A percentile compares a stretch with the other conserved stretches of the same genome.
These are phyloP conservation scores for Xenentodon cancila DNA, from an alignment of 2,797 vertebrate species.

Conservation along the genomic window DNA sequence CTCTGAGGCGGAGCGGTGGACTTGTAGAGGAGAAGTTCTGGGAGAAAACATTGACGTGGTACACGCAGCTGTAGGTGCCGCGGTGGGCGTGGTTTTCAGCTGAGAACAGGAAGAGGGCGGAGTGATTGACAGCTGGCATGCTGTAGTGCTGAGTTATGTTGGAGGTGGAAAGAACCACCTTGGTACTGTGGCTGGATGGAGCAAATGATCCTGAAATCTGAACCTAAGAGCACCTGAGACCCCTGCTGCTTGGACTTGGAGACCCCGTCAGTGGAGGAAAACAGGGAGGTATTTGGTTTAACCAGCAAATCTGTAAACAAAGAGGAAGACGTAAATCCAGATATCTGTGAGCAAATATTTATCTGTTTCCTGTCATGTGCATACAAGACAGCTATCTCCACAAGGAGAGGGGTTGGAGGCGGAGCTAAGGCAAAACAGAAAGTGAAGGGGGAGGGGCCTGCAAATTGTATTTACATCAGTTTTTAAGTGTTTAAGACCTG, in stretches of 20 bases:
- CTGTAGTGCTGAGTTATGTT: background rate
- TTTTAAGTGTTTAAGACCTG: background rate
- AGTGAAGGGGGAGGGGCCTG: background rate
- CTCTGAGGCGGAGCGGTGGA: background rate
- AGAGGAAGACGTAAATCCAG: background rate
- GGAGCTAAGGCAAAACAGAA: background rate
- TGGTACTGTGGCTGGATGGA: slow-evolving; percentile 2
- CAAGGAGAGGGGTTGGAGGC: background rate
- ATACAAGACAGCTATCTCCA: background rate
- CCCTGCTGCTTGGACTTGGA: background rate
- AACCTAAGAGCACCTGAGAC: background rate
- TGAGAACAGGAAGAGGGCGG: slow-evolving; percentile 10
- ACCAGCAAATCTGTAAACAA: slow-evolving; percentile 1
- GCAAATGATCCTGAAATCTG: slow-evolving; percentile 4
- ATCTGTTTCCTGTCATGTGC: background rate
- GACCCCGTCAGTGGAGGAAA: slow-evolving; percentile 4
- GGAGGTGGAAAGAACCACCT: slow-evolving; percentile 8
- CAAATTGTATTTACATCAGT: no score
- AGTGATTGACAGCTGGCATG: slow-evolving; percentile 4
- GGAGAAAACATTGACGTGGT: background rate
- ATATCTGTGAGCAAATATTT: background rate
- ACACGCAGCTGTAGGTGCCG: slow-evolving; percentile 2
- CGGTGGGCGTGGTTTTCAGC: background rate
- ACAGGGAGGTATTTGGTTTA: background rate
- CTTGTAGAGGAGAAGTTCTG: background rate